These are phyloP conservation scores for Porphyrio hochstetteri DNA, from an alignment of 2,113 vertebrate species.

Conservation along the genomic window DNA sequence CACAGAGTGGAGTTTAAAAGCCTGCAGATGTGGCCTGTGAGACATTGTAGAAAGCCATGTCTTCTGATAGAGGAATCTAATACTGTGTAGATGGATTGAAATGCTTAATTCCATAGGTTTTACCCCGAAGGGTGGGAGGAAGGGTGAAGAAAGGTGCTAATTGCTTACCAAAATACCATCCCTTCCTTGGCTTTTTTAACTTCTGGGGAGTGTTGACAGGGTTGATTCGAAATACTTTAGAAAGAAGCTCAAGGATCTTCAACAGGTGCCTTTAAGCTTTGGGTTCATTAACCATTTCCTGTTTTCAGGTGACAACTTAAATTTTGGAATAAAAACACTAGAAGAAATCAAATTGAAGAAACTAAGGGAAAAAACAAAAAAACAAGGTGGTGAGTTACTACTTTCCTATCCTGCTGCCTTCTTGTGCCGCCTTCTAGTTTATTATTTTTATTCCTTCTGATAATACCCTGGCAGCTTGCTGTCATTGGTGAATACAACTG, in stretches of 20 bases:
- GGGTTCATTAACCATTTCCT: background rate
- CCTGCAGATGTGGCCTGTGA: background rate
- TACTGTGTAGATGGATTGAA: background rate
- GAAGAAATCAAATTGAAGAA: conserved; percentile 92
- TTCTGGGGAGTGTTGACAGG: background rate
- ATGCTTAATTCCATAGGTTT: background rate
- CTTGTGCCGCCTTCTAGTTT: background rate
- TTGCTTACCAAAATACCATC: background rate
- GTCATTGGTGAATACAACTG: background rate
- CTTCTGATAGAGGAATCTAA: background rate
- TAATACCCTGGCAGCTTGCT: background rate
- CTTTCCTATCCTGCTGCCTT: background rate
- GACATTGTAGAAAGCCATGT: background rate
- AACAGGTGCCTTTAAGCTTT: background rate
- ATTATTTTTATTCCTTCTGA: background rate
- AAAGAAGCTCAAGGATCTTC: background rate
- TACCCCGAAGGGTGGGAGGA: background rate
- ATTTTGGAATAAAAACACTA: conserved; percentile 92
- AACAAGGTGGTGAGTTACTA: conserved; percentile 76
- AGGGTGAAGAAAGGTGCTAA: background rate
- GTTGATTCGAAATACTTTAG: background rate
- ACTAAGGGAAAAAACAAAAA: conserved; percentile 86
- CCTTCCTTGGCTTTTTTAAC: fast-evolving
- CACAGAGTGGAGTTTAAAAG: background rate
- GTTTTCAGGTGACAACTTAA: conserved; percentile 80